phyloP scores from a whole-genome alignment of 2,113 vertebrate genomes.

The Stictonetta naevosa region DNA sequence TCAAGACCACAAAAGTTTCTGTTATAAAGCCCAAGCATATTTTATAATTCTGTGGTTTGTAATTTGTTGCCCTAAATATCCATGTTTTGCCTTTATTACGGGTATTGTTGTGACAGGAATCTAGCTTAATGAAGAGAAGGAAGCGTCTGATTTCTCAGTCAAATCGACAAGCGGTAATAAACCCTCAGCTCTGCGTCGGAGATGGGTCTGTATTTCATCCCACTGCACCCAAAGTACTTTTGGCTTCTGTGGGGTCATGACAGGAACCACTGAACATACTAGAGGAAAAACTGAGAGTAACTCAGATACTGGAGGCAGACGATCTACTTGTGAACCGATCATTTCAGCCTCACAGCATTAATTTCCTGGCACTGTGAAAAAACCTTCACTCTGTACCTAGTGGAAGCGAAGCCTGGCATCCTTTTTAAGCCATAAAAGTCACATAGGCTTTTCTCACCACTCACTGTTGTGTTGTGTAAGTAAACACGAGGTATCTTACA shows the following conservation, averaged over 20 bases:
- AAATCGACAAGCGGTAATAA: not conserved
- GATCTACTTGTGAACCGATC: not conserved
- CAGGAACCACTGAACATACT: not conserved
- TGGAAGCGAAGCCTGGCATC: not conserved
- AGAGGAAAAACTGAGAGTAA: not conserved
- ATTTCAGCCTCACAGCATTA: not conserved
- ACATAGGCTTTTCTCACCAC: not conserved
- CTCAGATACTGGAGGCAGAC: not conserved
- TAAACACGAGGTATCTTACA: not conserved
- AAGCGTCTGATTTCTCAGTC: not conserved
- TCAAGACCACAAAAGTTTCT: not conserved
- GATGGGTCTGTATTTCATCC: not conserved
- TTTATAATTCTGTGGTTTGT: not conserved
- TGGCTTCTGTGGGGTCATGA: not conserved
- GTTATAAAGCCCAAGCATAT: not conserved
- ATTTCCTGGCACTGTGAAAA: not conserved
- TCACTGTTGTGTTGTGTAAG: not conserved
- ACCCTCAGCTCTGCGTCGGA: not conserved
- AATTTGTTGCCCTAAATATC: not conserved
- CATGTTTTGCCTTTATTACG: not conserved
- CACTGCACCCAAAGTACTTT: not conserved
- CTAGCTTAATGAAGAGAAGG: not conserved
- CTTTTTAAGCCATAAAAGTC: not conserved
- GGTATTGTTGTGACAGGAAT: too few species aligned
- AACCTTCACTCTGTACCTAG: not conserved